Percentiles rank a stretch among this genome's conserved stretches.
These are phyloP conservation scores for Dicrostonyx torquatus DNA, from an alignment of 2,797 vertebrate genomes.

Conservation along the genomic window DNA sequence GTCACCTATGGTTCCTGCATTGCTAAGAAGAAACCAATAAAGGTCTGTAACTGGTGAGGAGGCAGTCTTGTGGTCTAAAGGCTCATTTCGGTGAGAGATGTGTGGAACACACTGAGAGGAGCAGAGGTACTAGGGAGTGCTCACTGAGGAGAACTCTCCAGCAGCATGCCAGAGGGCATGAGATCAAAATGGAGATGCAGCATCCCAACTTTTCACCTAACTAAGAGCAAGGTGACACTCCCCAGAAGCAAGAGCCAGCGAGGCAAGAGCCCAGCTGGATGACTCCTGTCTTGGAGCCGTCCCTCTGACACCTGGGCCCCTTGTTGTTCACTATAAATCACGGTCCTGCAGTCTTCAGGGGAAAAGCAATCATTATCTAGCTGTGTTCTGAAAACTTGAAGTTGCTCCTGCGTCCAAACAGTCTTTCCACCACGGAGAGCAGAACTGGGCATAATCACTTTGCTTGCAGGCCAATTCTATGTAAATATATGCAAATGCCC, in stretches of 20 bases:
- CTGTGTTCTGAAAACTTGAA: background rate
- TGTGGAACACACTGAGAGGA: background rate
- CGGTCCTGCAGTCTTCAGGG: background rate
- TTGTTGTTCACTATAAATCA: background rate
- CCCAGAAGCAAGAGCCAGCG: background rate
- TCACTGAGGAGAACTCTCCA: background rate
- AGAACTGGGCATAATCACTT: background rate
- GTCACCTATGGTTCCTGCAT: accelerated
- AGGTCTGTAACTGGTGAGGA: background rate
- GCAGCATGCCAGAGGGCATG: constrained; percentile 3
- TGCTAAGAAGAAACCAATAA: background rate
- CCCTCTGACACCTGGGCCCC: background rate
- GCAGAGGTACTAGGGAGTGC: background rate
- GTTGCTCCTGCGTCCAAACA: background rate
- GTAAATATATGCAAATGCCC: constrained; percentile 38
- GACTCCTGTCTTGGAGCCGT: background rate
- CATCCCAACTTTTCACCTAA: background rate
- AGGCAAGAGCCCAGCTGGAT: background rate
- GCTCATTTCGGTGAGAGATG: background rate
- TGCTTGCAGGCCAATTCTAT: constrained; percentile 30
- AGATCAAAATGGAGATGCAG: background rate
- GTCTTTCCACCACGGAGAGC: background rate
- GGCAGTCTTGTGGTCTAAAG: background rate
- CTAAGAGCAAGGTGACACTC: background rate
- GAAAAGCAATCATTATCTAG: background rate